Conservation (phyloP, 2,797 vertebrate genomes). For the Molothrus aeneus region DNA sequence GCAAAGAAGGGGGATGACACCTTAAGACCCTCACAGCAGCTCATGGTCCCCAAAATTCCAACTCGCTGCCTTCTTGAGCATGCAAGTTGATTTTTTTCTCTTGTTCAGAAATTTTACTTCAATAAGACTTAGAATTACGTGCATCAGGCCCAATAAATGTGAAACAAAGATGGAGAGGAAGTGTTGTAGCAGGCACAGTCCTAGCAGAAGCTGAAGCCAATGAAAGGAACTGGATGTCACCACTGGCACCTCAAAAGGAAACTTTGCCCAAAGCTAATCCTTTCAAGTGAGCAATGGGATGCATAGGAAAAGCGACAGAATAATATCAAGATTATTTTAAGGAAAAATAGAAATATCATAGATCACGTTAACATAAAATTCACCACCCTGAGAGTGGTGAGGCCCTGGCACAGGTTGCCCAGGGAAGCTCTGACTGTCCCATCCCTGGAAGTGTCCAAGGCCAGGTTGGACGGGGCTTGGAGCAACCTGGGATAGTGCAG, state of each 20-base stretch:
- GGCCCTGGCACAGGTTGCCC: neutral
- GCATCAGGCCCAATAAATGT: neutral
- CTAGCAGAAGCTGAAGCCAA: neutral
- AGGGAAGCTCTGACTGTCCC: neutral
- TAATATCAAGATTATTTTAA: neutral
- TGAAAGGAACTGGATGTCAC: neutral
- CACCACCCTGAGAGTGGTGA: neutral
- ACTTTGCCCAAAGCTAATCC: neutral
- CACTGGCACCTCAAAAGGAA: neutral
- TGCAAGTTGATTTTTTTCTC: accelerated
- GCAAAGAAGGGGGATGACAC: neutral
- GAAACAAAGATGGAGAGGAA: neutral
- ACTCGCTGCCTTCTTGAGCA: neutral
- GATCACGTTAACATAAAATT: neutral
- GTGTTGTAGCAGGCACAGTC: neutral
- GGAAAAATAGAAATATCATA: neutral
- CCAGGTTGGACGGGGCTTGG: neutral
- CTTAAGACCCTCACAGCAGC: neutral
- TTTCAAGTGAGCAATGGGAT: neutral
- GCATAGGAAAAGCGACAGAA: neutral
- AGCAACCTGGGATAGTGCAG: neutral
- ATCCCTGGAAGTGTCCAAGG: neutral
- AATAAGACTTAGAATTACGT: neutral
- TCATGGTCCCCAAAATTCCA: neutral
- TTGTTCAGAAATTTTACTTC: neutral